Percentiles rank a stretch among this genome's conserved stretches.
Conservation (phyloP, 2,888 invertebrate species). For the Megamerina dolium region DNA sequence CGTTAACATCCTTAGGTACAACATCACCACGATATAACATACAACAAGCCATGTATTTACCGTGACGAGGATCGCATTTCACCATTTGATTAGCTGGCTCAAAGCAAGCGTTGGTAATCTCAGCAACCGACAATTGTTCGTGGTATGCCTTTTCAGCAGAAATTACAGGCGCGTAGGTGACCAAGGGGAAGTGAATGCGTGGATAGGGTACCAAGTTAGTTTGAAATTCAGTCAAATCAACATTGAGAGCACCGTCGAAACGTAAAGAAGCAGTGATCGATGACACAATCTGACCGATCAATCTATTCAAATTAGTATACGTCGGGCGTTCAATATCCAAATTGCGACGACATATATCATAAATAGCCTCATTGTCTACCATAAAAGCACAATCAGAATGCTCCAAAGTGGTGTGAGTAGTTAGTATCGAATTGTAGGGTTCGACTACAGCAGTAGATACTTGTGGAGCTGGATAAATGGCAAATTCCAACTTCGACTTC, state of each 20-base stretch:
- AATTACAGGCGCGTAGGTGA: constrained; percentile 86
- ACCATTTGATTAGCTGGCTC: constrained; percentile 94
- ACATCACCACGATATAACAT: constrained; percentile 91
- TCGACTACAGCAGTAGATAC: constrained; percentile 77
- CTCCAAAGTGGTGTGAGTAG: constrained; percentile 82
- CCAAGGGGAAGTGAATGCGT: constrained; percentile 89
- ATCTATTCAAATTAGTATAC: constrained; percentile 80
- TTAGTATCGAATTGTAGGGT: constrained; percentile 89
- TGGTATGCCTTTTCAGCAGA: constrained; percentile 91
- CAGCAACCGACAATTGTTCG: constrained; percentile 82
- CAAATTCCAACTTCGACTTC: constrained; percentile 88
- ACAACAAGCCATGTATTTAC: constrained; percentile 92
- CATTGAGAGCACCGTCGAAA: constrained; percentile 88
- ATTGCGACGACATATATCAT: constrained; percentile 82
- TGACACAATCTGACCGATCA: constrained; percentile 83
- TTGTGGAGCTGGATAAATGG: constrained; percentile 92
- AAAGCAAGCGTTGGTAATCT: constrained; percentile 93
- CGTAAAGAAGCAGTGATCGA: constrained; percentile 90
- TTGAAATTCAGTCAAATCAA: constrained; percentile 91
- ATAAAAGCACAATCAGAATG: constrained; percentile 88
- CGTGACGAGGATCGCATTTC: constrained; percentile 84
- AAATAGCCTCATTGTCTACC: constrained; percentile 88
- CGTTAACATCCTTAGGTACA: constrained; percentile 89
- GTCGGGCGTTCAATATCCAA: constrained; percentile 79
- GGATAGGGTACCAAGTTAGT: constrained; percentile 92